phyloP scores from a whole-genome alignment of 2,113 vertebrate genomes.

The Struthidea cinerea region DNA sequence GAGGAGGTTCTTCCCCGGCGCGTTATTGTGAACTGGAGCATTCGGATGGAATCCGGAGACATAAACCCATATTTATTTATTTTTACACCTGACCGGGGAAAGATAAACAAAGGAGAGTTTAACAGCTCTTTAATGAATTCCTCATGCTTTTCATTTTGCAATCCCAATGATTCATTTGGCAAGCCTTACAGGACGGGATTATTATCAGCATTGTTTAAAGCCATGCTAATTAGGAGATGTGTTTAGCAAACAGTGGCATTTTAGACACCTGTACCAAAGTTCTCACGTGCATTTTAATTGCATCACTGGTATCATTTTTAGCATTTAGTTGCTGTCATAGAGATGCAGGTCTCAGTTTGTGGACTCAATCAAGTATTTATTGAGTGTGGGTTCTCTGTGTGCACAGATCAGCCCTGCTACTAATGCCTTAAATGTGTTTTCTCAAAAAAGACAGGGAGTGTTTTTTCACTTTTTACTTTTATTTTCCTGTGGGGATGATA shows the following conservation, averaged over 20 bases:
- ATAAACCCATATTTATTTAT: constrained; percentile 10
- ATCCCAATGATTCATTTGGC: constrained; percentile 37
- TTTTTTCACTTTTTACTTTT: neutral
- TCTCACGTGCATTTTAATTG: neutral
- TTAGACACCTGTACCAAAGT: constrained; percentile 64
- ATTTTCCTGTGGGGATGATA: neutral
- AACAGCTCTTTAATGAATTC: constrained; percentile 58
- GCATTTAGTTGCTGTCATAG: neutral
- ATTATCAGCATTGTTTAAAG: constrained; percentile 63
- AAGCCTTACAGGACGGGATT: constrained; percentile 21
- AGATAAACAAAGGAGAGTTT: constrained; percentile 71
- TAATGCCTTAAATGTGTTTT: neutral
- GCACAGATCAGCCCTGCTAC: neutral
- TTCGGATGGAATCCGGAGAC: neutral
- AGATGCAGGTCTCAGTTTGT: neutral
- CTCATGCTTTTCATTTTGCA: constrained; percentile 35
- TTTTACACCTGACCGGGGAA: constrained; percentile 46
- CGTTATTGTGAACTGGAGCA: neutral
- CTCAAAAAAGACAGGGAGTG: neutral
- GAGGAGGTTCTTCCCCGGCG: neutral
- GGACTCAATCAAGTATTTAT: constrained; percentile 14
- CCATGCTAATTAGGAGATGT: constrained; percentile 60
- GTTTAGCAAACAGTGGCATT: neutral
- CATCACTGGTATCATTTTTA: neutral
- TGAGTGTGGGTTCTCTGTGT: neutral